These are phyloP conservation scores for Urocitellus parryii DNA, from an alignment of 2,113 vertebrate species.

Conservation along the genomic window DNA sequence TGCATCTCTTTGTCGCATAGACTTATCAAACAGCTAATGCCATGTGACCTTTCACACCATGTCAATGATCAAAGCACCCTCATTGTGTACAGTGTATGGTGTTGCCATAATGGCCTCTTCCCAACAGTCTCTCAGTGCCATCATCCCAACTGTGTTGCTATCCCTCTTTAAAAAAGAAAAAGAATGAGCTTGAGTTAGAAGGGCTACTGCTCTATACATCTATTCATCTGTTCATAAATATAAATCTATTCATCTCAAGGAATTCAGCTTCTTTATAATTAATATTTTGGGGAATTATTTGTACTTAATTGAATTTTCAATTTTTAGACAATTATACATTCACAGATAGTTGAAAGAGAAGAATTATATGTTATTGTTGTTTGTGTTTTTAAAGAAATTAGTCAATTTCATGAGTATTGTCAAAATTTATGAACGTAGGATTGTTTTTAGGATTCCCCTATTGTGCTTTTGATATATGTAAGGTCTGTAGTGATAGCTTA, in stretches of 20 bases:
- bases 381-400: not conserved
- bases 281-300: not conserved
- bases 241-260: not conserved
- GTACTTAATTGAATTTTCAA: not conserved
- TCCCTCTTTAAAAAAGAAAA: not conserved
- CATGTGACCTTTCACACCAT: not conserved
- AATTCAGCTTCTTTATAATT: not conserved
- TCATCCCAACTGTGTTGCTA: not conserved
- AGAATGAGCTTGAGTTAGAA: not conserved
- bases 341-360: not conserved
- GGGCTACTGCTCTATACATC: not conserved
- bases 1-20: not conserved
- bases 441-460: not conserved
- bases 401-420: not conserved
- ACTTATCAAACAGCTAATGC: not conserved
- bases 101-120: not conserved
- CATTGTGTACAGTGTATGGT: not conserved
- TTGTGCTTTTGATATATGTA: not conserved
- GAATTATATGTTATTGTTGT: not conserved
- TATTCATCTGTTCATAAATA: too few species aligned
- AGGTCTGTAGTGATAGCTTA: not conserved
- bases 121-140: not conserved
- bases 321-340: not conserved
- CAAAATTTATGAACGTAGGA: not conserved
- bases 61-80: not conserved